Base-by-base conservation (phyloP, 2,888 invertebrate species). In the Parapristionchus giblindavisi region DNA sequence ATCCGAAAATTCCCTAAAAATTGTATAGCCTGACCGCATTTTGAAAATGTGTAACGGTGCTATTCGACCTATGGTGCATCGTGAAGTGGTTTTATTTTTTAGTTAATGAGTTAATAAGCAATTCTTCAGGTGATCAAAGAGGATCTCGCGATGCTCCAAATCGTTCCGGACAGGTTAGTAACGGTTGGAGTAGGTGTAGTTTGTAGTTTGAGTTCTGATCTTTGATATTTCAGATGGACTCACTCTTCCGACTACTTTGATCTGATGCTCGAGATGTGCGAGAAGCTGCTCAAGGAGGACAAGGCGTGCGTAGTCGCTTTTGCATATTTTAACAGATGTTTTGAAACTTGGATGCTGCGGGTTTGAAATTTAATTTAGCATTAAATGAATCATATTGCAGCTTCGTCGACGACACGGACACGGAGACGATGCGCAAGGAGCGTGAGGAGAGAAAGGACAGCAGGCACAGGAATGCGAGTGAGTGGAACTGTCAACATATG, bases 191-290 rank as follows among this genome's bases (percentile, higher is more conserved):
- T 3, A 2, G 36, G 36, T 36, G 17, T n/a, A 21, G 43, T 14
- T 17, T 43, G 17, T 43, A 43, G 17, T 43, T 29, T 54, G 21
- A 54, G 3, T 54, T 3, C 8, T 54, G 54, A 54, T 58, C 5
- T 32, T 5, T 27, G 3, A 27, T 21, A 24, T 52, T 72, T 3
- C 56, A 72, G 92, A 68, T 96, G 95, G 89, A 94, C 96, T 0
- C 94, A 95, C 89, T 96, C 98, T 0, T 99, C 98, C 0, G 94
- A 98, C 88, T 94, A 97, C 89, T 99, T 99, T 89, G 97, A 98
- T 86, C 89, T 93, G 76, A 94, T 99, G 93, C 88, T 95, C 77
- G 91, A 92, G 24, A 93, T 93, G 87, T 98, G 98, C 88, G 95
- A 94, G 87, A 92, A 93, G 88, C 90, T 99, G 82, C 90, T 99